These are phyloP conservation scores for Drosophila lowei DNA, from an alignment of 1,140 invertebrate species.

Conservation along the genomic window DNA sequence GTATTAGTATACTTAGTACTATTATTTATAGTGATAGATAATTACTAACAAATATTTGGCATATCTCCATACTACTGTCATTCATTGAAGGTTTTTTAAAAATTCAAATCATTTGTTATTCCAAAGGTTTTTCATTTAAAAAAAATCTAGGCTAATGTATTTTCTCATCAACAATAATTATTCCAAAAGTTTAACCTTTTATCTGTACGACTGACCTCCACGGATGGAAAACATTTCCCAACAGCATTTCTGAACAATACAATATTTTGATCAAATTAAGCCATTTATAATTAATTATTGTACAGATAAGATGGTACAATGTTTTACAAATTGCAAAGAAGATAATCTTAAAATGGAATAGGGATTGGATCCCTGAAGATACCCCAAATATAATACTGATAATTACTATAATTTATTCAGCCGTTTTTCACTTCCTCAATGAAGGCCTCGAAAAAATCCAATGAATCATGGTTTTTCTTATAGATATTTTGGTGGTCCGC, in stretches of 20 bases:
- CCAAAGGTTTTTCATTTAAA: too few species aligned
- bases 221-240: conserved; percentile 1
- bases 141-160: too few species aligned
- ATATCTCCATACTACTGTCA: too few species aligned
- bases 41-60: too few species aligned
- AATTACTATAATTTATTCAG: conserved; percentile 6
- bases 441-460: conserved; percentile 16
- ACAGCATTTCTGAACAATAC: conserved; percentile 8
- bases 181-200: neutral
- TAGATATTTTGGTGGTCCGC: conserved; percentile 19
- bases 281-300: conserved; percentile 11
- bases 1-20: too few species aligned
- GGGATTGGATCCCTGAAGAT: conserved; percentile 2
- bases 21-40: too few species aligned
- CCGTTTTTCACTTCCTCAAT: conserved; percentile 4
- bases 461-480: conserved; percentile 34
- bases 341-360: too few species aligned
- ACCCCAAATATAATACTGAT: neutral
- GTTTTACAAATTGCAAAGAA: too few species aligned
- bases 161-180: conserved; percentile 2
- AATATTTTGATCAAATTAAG: conserved; percentile 8
- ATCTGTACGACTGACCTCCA: conserved; percentile 14
- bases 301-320: conserved; percentile 1
- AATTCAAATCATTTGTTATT: too few species aligned
- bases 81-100: too few species aligned